A percentile compares a stretch with the other conserved stretches of the same genome.
These are phyloP conservation scores for Sebastes fasciatus DNA, from an alignment of 2,113 vertebrate genomes.

Conservation along the genomic window DNA sequence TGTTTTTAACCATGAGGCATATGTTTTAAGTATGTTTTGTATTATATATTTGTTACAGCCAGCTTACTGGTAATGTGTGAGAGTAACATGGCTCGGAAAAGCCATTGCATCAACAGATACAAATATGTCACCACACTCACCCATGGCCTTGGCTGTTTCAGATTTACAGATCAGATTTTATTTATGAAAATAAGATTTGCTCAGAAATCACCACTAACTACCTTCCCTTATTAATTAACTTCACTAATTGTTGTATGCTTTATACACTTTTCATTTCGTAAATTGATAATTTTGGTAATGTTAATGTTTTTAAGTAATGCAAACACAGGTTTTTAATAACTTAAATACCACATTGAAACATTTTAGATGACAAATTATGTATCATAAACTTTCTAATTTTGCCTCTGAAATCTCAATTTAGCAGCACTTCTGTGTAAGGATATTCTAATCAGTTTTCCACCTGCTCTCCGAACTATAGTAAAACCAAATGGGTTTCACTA, in stretches of 20 bases:
- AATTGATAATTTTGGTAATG: background rate
- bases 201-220: background rate
- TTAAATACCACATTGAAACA: background rate
- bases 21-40: background rate
- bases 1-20: background rate
- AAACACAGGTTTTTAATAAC: background rate
- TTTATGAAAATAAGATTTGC: background rate
- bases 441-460: conserved; percentile 10
- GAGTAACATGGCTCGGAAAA: background rate
- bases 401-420: conserved; percentile 27
- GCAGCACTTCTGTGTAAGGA: background rate
- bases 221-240: background rate
- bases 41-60: background rate
- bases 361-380: background rate
- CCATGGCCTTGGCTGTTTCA: background rate
- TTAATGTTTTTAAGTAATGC: background rate
- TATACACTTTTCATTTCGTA: background rate
- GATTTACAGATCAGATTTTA: conserved; percentile 7
- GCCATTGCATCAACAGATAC: conserved; percentile 8
- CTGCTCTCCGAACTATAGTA: conserved; percentile 16
- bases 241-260: background rate
- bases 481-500: conserved; percentile 25
- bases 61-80: conserved; percentile 11
- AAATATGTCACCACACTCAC: conserved; percentile 1
- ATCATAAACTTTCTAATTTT: conserved; percentile 11